phyloP scores from a whole-genome alignment of 2,888 invertebrate species.

The Acronicta aceris region DNA sequence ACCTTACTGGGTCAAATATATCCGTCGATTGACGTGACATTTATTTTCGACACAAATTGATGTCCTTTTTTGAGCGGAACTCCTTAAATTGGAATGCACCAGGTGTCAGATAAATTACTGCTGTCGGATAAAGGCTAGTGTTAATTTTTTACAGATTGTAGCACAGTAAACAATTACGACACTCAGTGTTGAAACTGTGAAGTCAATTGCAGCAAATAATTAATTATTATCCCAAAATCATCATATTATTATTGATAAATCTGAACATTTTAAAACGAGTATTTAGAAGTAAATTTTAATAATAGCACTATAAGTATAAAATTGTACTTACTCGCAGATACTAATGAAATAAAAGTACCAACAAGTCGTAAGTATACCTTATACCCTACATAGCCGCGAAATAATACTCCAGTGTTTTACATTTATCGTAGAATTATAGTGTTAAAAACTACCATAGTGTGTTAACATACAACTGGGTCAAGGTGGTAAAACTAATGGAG shows the following conservation, averaged over 20 bases:
- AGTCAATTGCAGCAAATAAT: background rate
- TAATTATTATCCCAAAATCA: background rate
- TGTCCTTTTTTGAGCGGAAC: constrained; percentile 41
- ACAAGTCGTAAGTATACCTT: constrained; percentile 5
- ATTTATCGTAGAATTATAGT: constrained; percentile 41
- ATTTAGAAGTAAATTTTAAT: too few species aligned
- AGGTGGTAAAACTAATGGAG: constrained; percentile 67
- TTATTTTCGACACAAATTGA: constrained; percentile 53
- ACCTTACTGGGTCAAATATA: constrained; percentile 70
- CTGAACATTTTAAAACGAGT: too few species aligned
- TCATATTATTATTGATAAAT: too few species aligned
- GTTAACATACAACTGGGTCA: constrained; percentile 61
- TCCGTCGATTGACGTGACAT: constrained; percentile 62
- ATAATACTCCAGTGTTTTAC: constrained; percentile 33
- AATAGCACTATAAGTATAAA: too few species aligned
- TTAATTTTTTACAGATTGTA: constrained; percentile 21
- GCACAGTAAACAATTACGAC: constrained; percentile 16
- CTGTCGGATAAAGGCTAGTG: constrained; percentile 29
- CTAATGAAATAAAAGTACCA: constrained; percentile 1
- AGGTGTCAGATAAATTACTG: constrained; percentile 44
- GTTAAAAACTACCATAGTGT: constrained; percentile 46
- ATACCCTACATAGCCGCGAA: constrained; percentile 11
- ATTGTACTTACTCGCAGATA: background rate
- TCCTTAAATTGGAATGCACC: constrained; percentile 38
- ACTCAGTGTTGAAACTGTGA: constrained; percentile 4